phyloP scores from a whole-genome alignment of 2,888 invertebrate genomes.

The Andrena bicolor region DNA sequence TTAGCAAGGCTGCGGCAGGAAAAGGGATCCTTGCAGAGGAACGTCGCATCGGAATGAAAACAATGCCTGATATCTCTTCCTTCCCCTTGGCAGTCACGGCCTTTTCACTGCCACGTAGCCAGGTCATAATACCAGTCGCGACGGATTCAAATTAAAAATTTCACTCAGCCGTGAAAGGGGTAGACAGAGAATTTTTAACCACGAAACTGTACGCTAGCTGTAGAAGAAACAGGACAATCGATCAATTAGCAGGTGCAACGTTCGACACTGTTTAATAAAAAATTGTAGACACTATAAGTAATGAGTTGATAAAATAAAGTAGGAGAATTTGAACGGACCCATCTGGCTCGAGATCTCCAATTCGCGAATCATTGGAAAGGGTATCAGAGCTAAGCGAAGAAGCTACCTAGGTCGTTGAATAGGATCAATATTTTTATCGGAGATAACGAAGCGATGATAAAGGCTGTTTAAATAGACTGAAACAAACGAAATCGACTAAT shows the following conservation, averaged over 20 bases:
- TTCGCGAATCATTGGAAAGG: not conserved
- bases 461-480: not conserved
- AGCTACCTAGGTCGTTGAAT: no score
- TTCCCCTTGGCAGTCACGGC: conserved; percentile 10
- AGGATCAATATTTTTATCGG: no score
- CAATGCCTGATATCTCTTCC: conserved; percentile 47
- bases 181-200: conserved; percentile 22
- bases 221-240: conserved; percentile 4
- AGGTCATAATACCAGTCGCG: conserved; percentile 52
- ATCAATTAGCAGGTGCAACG: conserved; percentile 14
- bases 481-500: conserved; percentile 9
- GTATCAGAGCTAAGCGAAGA: not conserved
- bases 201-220: not conserved
- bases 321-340: conserved; percentile 20
- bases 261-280: conserved; percentile 4
- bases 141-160: conserved; percentile 50
- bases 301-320: conserved; percentile 2
- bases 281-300: not conserved
- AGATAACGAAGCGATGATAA: conserved; percentile 4
- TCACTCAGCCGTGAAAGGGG: conserved; percentile 7
- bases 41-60: conserved; percentile 56
- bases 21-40: conserved; percentile 37
- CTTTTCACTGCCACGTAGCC: not conserved
- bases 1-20: conserved; percentile 12
- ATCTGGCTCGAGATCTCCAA: not conserved